Evolutionary conservation across 2,113 vertebrate genomes (phyloP).

Genomic region (Australoheros scitulus): DNA sequence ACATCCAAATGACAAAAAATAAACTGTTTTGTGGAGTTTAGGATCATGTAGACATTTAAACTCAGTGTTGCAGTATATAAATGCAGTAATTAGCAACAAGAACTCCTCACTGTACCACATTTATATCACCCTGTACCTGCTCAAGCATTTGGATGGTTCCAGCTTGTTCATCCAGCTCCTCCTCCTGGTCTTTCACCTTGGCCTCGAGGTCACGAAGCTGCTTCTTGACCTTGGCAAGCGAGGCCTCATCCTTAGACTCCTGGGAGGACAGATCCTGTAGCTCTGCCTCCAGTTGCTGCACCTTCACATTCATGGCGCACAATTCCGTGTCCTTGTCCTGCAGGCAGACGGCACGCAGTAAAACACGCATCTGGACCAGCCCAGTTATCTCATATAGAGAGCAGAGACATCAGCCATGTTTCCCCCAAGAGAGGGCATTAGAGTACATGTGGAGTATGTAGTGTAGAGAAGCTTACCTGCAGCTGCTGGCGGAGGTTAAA

Average conservation of each 20-base stretch:
- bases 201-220: slow-evolving; percentile 94
- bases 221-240: slow-evolving; percentile 92
- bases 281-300: slow-evolving; percentile 91
- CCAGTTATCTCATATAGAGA: slow-evolving; percentile 38
- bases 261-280: slow-evolving; percentile 94
- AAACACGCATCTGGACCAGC: slow-evolving; percentile 34
- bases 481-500: slow-evolving; percentile 93
- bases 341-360: slow-evolving; percentile 9
- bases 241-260: slow-evolving; percentile 96
- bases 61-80: background rate
- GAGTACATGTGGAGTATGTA: slow-evolving; percentile 13
- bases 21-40: background rate
- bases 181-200: slow-evolving; percentile 97
- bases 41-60: background rate
- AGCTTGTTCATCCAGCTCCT: slow-evolving; percentile 97
- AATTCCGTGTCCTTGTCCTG: slow-evolving; percentile 88
- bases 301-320: slow-evolving; percentile 82
- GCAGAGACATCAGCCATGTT: slow-evolving; percentile 22
- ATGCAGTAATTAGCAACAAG: background rate
- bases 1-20: background rate
- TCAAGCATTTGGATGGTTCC: slow-evolving; percentile 97
- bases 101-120: background rate
- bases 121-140: slow-evolving; percentile 82
- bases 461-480: slow-evolving; percentile 81
- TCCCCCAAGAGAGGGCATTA: slow-evolving; percentile 21